Evolutionary conservation across 2,113 vertebrate genomes (phyloP).

Genomic region (Ceratotherium simum): DNA sequence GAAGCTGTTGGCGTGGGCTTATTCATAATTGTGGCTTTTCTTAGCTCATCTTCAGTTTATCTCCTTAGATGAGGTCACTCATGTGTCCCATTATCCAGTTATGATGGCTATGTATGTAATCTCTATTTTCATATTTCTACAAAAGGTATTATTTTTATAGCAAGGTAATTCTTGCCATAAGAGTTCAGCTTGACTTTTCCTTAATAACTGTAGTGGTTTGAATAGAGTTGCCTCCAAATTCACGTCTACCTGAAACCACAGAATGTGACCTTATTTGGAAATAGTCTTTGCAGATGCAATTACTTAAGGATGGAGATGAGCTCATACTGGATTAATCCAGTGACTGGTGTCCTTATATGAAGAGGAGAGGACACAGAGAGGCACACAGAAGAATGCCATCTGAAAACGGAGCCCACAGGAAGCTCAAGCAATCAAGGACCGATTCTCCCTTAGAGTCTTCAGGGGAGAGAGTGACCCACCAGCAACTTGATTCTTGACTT

Average conservation of each 20-base stretch:
- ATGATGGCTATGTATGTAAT: not conserved
- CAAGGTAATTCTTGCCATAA: not conserved
- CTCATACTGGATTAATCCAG: not conserved
- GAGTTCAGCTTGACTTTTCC: not conserved
- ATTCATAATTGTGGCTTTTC: not conserved
- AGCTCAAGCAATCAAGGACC: not conserved
- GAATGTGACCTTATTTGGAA: constrained; percentile 31
- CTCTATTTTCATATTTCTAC: not conserved
- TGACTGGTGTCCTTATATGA: not conserved
- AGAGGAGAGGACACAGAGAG: not conserved
- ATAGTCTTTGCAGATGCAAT: not conserved
- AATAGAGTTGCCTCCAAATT: not conserved
- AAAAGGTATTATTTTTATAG: not conserved
- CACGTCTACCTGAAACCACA: not conserved
- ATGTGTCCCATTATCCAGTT: not conserved
- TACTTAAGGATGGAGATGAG: constrained; percentile 2
- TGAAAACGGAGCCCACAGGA: not conserved
- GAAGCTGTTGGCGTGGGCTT: not conserved
- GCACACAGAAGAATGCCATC: not conserved
- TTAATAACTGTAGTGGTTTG: not conserved
- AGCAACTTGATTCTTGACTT: not conserved
- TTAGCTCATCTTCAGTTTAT: not conserved
- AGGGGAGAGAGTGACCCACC: too few relatives aligned
- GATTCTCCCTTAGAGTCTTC: not conserved
- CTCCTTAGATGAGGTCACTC: not conserved